Evolutionary conservation across 35 echinoderm and acorn worm species (phyloP).

Genomic region (Ophioderma brevispina): DNA sequence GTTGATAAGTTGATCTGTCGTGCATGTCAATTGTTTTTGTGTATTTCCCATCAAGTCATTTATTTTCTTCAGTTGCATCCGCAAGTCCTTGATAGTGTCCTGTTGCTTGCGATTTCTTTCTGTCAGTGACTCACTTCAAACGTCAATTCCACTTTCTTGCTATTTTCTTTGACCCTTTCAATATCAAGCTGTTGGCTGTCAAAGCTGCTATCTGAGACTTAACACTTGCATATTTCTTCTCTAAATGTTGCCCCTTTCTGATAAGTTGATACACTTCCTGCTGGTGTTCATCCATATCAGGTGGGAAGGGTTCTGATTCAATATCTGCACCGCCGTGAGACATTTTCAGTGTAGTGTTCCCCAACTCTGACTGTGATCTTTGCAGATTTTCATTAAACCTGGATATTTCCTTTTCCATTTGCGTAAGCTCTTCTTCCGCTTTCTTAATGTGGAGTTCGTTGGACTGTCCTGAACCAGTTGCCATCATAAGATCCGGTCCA

Average conservation of each 20-base stretch:
- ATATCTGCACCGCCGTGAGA: slow-evolving; percentile 6
- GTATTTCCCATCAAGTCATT: slow-evolving; percentile 77
- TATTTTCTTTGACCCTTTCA: slow-evolving; percentile 58
- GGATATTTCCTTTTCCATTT: slow-evolving; percentile 80
- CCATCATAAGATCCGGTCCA: background rate
- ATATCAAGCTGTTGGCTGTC: slow-evolving; percentile 55
- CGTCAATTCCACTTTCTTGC: slow-evolving; percentile 64
- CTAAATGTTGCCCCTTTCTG: slow-evolving; percentile 60
- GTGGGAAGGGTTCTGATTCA: slow-evolving; percentile 47
- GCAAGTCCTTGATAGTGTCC: slow-evolving; percentile 65
- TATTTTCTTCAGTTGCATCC: slow-evolving; percentile 75
- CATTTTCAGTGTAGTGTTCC: slow-evolving; percentile 68
- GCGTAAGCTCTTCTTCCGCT: slow-evolving; percentile 72
- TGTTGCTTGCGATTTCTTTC: slow-evolving; percentile 77
- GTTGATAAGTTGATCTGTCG: slow-evolving; percentile 86
- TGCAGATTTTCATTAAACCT: slow-evolving; percentile 60
- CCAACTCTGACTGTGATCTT: slow-evolving; percentile 1
- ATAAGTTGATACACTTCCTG: slow-evolving; percentile 63
- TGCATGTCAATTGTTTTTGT: slow-evolving; percentile 85
- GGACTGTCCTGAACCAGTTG: slow-evolving; percentile 57
- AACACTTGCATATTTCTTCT: slow-evolving; percentile 77
- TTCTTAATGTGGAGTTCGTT: slow-evolving; percentile 90
- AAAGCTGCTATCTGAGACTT: slow-evolving; percentile 54
- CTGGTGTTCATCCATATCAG: slow-evolving; percentile 65
- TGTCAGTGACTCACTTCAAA: slow-evolving; percentile 73